These are phyloP conservation scores for Lutjanus erythropterus DNA, from an alignment of 2,113 vertebrate species.

Conservation along the genomic window DNA sequence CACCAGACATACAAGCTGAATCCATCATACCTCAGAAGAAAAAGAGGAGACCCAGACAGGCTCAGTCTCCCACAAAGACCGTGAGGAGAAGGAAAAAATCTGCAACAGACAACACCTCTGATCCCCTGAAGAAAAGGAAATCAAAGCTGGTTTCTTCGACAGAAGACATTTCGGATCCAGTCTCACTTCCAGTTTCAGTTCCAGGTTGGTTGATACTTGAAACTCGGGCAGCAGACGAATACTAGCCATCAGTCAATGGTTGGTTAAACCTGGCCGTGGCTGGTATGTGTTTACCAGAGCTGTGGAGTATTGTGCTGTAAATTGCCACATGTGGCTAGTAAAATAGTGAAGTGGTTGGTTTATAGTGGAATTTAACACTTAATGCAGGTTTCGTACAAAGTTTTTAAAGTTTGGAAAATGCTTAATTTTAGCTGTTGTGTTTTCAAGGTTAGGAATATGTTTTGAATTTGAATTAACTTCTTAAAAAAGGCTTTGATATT, in stretches of 20 bases:
- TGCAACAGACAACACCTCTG: not conserved
- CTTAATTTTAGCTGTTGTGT: no score
- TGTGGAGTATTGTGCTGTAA: conserved; percentile 4
- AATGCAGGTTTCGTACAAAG: no score
- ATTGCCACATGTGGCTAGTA: not conserved
- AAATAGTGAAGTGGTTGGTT: not conserved
- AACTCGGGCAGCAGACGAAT: not conserved
- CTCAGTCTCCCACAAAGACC: conserved; percentile 39
- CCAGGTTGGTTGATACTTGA: conserved; percentile 67
- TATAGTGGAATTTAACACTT: not conserved
- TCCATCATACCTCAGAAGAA: conserved; percentile 64
- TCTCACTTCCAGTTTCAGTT: conserved; percentile 37
- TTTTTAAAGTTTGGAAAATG: no score
- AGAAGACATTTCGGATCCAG: conserved; percentile 2
- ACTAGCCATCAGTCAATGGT: not conserved
- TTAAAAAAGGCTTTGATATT: no score
- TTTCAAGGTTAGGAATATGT: no score
- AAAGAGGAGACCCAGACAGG: conserved; percentile 56
- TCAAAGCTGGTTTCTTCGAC: conserved; percentile 54
- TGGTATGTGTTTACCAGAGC: not conserved
- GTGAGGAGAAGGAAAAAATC: conserved; percentile 42
- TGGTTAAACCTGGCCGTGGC: not conserved
- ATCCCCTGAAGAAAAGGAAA: conserved; percentile 67
- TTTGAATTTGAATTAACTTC: no score
- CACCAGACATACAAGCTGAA: conserved; percentile 25